Evolutionary conservation across 1,140 invertebrate species (phyloP), one percentile per base, ranked within the genome.

Genomic region (Leptopilina boulardi): DNA sequence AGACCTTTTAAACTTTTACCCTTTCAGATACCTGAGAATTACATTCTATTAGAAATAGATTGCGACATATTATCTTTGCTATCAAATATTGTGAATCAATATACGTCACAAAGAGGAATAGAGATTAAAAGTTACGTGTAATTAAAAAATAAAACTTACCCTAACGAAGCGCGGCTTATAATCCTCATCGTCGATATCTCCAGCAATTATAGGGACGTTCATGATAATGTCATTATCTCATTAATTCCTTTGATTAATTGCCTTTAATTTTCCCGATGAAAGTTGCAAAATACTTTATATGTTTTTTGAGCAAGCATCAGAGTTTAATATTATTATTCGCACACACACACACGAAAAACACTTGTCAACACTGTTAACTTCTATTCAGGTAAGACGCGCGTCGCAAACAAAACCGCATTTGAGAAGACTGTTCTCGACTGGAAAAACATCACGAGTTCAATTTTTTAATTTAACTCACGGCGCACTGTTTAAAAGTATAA

Each of bases 161-260:
- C 90, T 86, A 66, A 91, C 84, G 59, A 91, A 91, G 84, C 88
- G 87, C 41, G 87, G 89, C 70, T 86, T 88, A 77, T 87, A 87
- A 71, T 81, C 85, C 26, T 90, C 87, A 75, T 90, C 89, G 73
- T 89, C 82, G 78, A 91, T 82, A 80, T 91, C 89, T 76, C 90
- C 90, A 71, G 90, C 84, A 51, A 91, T 86, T 54, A 91, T 91
- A 70, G 90, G 90, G 5, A 88, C 82, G 79, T 91, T 91, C 90
- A 91, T 91, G 82, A 80, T 90, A 79, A 70, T 83, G 75, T 80
- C 83, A 81, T 88, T 51, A 76, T 85, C 86, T n/a, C 73, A 34
- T n/a, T 56, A 74, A 74, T 34, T 59, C 15, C 6, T 30, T 9
- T 13, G 26, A 34, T n/a, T n/a, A n/a, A n/a, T n/a, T n/a, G n/a